These are phyloP conservation scores for Halictus quadricinctus DNA, from an alignment of 2,888 invertebrate species.

Conservation along the genomic window DNA sequence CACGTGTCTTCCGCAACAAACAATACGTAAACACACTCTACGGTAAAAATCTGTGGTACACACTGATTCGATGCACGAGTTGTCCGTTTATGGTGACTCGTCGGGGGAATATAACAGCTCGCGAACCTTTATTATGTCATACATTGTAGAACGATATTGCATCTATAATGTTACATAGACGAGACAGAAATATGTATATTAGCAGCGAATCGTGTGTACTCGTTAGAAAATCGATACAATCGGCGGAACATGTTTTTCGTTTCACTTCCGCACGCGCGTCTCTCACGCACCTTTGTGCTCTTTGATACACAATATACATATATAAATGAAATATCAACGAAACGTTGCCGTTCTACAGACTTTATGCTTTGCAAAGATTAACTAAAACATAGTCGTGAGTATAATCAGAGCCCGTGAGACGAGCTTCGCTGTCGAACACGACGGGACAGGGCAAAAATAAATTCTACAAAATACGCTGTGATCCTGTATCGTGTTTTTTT, in stretches of 20 bases:
- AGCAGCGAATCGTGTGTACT: conserved; percentile 17
- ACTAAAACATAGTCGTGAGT: not conserved
- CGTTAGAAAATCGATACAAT: conserved; percentile 50
- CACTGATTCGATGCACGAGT: not conserved
- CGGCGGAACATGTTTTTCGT: conserved; percentile 22
- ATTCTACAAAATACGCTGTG: not conserved
- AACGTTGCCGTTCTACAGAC: not conserved
- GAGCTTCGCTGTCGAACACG: not conserved
- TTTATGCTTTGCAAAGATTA: not conserved
- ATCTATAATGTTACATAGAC: conserved; percentile 17
- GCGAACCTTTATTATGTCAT: not conserved
- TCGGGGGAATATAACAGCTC: not conserved
- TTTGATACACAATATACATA: not conserved
- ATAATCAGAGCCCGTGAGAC: too few relatives aligned
- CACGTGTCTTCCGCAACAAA: not conserved
- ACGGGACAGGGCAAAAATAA: conserved; percentile 3
- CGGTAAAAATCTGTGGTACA: not conserved
- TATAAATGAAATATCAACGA: conserved; percentile 11
- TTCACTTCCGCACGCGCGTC: conserved; percentile 19
- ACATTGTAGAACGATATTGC: not conserved
- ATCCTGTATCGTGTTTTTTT: conserved; percentile 1
- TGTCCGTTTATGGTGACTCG: not conserved
- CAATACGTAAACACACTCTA: not conserved
- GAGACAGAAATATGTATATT: not conserved
- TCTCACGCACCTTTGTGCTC: not conserved